A percentile compares a stretch with the other conserved stretches of the same genome.
phyloP scores from a whole-genome alignment of 2,113 vertebrate species.

The Hylia prasina region DNA sequence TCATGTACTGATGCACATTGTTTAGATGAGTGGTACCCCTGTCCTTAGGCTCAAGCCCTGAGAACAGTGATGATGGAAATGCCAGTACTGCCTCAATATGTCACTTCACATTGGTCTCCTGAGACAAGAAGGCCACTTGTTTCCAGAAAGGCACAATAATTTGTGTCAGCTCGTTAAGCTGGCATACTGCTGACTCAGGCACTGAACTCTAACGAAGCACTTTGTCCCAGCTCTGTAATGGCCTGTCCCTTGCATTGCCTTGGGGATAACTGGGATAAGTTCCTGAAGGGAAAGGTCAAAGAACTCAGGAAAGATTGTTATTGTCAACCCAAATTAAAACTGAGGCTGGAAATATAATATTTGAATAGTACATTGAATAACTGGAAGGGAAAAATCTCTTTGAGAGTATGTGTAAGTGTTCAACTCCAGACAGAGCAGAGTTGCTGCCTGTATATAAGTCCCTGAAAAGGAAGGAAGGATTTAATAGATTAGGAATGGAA shows the following conservation, averaged over 20 bases:
- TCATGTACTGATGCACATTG: neutral
- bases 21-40: neutral
- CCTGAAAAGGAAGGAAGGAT: neutral
- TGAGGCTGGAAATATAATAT: neutral
- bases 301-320: slow-evolving; percentile 37
- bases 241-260: neutral
- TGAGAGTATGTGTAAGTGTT: neutral
- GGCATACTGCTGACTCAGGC: slow-evolving; percentile 59
- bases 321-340: slow-evolving; percentile 15
- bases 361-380: neutral
- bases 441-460: neutral
- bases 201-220: neutral
- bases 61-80: slow-evolving; percentile 25
- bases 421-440: neutral
- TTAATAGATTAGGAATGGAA: neutral
- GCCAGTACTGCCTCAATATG: slow-evolving; percentile 29
- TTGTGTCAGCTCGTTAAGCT: slow-evolving; percentile 65
- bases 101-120: slow-evolving; percentile 37
- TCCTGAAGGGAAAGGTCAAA: slow-evolving; percentile 8
- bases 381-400: neutral
- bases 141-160: slow-evolving; percentile 43
- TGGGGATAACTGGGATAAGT: neutral
- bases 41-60: neutral
- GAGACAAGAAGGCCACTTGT: slow-evolving; percentile 36
- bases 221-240: slow-evolving; percentile 20